Conservation (phyloP, 2,888 invertebrate species). For the Apamea epomidion region DNA sequence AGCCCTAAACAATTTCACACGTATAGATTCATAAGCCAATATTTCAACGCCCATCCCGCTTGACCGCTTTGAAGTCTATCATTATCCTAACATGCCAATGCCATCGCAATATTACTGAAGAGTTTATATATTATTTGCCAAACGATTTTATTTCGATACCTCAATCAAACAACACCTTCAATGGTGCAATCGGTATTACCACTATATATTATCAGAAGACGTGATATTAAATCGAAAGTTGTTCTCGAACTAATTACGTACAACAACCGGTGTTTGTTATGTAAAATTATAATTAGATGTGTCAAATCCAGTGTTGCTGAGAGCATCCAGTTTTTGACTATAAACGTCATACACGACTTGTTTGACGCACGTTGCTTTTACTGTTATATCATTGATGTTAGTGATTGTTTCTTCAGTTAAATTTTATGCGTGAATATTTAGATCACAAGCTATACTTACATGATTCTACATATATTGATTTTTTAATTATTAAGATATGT, state of each 20-base stretch:
- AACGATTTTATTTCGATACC: conserved; percentile 9
- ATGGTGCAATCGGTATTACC: conserved; percentile 54
- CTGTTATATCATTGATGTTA: conserved; percentile 43
- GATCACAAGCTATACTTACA: not conserved
- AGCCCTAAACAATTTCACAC: not conserved
- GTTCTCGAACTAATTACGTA: conserved; percentile 75
- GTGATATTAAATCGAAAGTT: conserved; percentile 79
- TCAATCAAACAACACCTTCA: conserved; percentile 14
- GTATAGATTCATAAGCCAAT: not conserved
- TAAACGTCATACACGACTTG: conserved; percentile 25
- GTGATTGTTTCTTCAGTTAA: conserved; percentile 23
- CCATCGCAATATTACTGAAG: not conserved
- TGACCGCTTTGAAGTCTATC: not conserved
- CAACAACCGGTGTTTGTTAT: conserved; percentile 75
- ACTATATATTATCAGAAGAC: conserved; percentile 57
- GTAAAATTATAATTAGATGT: conserved; percentile 80
- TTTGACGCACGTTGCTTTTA: conserved; percentile 47
- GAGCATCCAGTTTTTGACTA: conserved; percentile 70
- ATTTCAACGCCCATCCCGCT: not conserved
- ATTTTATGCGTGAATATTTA: not conserved
- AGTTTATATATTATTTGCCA: not conserved
- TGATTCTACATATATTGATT: conserved; percentile 8
- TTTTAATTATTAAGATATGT: conserved; percentile 16
- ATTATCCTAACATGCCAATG: not conserved
- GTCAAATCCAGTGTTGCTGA: conserved; percentile 62